Evolutionary conservation across 2,888 invertebrate species (phyloP).

Genomic region (Hoplodrina blanda): DNA sequence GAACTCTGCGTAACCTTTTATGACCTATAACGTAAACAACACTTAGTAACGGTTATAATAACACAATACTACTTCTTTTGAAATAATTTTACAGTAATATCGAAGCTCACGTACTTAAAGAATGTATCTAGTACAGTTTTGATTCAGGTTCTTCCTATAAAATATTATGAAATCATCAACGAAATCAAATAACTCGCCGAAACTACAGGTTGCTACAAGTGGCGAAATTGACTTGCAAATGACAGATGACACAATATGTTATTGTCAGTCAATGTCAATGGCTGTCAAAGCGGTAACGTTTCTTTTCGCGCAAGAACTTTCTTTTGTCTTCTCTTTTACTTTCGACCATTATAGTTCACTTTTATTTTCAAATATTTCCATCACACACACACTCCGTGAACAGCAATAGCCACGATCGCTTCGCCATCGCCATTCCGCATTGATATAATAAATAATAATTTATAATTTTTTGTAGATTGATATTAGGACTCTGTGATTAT

Average conservation of each 20-base stretch:
- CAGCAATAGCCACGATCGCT: no score
- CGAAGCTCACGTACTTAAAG: conserved; percentile 17
- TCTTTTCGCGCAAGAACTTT: background rate
- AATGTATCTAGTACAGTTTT: conserved; percentile 9
- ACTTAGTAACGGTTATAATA: conserved; percentile 44
- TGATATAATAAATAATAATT: no score
- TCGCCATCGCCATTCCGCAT: no score
- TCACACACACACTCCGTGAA: no score
- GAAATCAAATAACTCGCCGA: conserved; percentile 40
- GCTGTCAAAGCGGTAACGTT: background rate
- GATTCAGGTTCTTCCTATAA: conserved; percentile 22
- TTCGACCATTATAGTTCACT: no score
- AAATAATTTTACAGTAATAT: background rate
- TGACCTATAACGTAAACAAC: conserved; percentile 72
- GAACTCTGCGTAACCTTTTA: conserved; percentile 68
- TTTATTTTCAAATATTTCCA: no score
- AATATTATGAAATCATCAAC: conserved; percentile 52
- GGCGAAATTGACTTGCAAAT: conserved; percentile 28
- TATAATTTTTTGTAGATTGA: no score
- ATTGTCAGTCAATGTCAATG: conserved; percentile 32
- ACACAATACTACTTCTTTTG: conserved; percentile 28
- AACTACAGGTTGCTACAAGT: conserved; percentile 1
- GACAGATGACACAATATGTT: conserved; percentile 22
- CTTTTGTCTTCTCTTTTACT: no score
- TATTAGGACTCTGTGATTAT: no score